Conservation (phyloP, 2,797 vertebrate genomes). For the Acanthurus tractus region DNA sequence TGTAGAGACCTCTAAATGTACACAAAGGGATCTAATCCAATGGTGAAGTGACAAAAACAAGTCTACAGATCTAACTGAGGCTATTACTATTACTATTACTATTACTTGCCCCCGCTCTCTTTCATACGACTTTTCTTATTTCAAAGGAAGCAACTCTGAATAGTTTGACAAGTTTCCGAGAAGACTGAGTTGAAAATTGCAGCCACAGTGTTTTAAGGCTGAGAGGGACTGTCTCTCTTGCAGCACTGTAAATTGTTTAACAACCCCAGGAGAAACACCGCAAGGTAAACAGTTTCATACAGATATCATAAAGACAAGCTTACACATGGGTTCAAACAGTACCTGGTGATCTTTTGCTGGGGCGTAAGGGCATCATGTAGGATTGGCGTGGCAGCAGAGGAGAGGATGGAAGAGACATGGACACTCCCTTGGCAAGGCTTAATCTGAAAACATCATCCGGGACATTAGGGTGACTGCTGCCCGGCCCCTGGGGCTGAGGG, state of each 20-base stretch:
- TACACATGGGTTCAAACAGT: slow-evolving; percentile 40
- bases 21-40: slow-evolving; percentile 69
- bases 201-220: slow-evolving; percentile 5
- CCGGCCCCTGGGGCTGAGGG: slow-evolving; percentile 77
- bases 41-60: slow-evolving; percentile 37
- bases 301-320: not conserved
- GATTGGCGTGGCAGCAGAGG: slow-evolving; percentile 95
- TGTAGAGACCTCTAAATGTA: slow-evolving; percentile 40
- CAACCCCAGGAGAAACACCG: not conserved
- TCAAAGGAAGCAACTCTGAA: slow-evolving; percentile 6
- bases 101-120: not conserved
- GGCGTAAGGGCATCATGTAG: slow-evolving; percentile 89
- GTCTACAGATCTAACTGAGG: slow-evolving; percentile 16
- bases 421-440: slow-evolving; percentile 92
- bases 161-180: slow-evolving; percentile 10
- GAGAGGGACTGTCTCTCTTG: slow-evolving; percentile 4
- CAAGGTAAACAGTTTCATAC: not conserved
- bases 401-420: slow-evolving; percentile 96
- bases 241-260: slow-evolving; percentile 6
- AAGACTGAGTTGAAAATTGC: slow-evolving; percentile 11
- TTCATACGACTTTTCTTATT: not conserved
- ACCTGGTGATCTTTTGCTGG: slow-evolving; percentile 97
- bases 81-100: slow-evolving; percentile 14
- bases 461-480: slow-evolving; percentile 68
- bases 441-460: slow-evolving; percentile 88